A percentile compares a stretch with the other conserved stretches of the same genome.
These are phyloP conservation scores for Anguilla obscura DNA, from an alignment of 2,797 vertebrate species.

Conservation along the genomic window DNA sequence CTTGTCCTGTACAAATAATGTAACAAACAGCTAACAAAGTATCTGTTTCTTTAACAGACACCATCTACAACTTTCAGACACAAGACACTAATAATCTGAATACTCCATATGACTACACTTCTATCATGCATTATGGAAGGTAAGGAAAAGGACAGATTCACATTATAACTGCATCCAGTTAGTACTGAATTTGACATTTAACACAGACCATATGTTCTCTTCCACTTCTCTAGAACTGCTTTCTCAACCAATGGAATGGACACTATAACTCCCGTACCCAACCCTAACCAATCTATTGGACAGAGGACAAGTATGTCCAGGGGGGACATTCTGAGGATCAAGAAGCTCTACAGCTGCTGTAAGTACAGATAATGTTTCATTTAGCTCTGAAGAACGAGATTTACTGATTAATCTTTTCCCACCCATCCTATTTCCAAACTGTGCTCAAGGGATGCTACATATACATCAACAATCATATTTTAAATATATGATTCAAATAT, in stretches of 20 bases:
- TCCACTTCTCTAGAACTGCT: conserved; percentile 25
- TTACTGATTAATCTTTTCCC: no score
- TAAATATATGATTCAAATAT: no score
- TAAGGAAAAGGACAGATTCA: conserved; percentile 44
- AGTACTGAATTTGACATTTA: not conserved
- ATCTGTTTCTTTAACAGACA: not conserved
- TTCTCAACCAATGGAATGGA: conserved; percentile 23
- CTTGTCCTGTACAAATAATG: not conserved
- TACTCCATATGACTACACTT: conserved; percentile 66
- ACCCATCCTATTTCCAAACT: no score
- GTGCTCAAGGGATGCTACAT: no score
- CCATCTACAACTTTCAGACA: conserved; percentile 60
- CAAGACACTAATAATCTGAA: conserved; percentile 63
- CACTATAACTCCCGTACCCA: conserved; percentile 33
- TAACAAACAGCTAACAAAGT: not conserved
- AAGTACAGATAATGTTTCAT: conserved; percentile 23
- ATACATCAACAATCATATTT: no score
- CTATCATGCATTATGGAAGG: conserved; percentile 72
- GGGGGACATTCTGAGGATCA: conserved; percentile 39
- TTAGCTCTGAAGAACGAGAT: no score
- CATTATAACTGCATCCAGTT: not conserved
- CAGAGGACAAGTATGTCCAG: conserved; percentile 35
- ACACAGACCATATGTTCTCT: not conserved
- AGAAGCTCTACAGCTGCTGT: conserved; percentile 41
- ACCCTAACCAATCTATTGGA: conserved; percentile 29